Base-by-base conservation (phyloP, 2,797 vertebrate genomes). In the Novumbra hubbsi region DNA sequence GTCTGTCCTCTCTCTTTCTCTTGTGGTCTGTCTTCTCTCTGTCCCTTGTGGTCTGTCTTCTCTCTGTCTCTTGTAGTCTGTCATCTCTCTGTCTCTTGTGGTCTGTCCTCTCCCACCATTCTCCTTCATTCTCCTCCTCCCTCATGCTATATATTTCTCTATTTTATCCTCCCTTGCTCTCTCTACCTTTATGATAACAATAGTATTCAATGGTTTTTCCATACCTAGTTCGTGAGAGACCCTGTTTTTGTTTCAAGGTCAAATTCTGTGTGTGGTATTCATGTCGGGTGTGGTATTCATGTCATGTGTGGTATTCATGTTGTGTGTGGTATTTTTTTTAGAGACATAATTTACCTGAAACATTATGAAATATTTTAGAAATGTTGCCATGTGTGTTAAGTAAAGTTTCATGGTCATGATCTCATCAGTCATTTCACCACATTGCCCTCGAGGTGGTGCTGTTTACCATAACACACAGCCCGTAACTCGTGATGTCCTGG, bases 391-490 rank as follows among this genome's bases (percentile, higher is more conserved):
- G 66, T 50, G 52, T 57, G 71, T 19, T 68, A 66, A 45, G 62
- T 38, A 8, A 73, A 60, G 73, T 71, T 60, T 16, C 73, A 19
- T 60, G 74, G 67, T 76, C 76, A 77, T n/a, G 28, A 64, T 38
- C 66, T 76, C 76, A 77, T 17, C 32, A 66, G 49, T 57, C 85
- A 81, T 83, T 82, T 77, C 76, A 83, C 16, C 75, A 52, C 19
- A 78, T 81, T 75, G 1, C 80, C 95, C 97, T 97, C 93, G 88
- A 97, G 97, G 96, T 97, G 97, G 93, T 92, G 94, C 87, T 96
- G 94, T 98, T 96, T 91, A 97, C 96, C 95, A 90, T 77, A 87
- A 63, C 76, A 91, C 86, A 50, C 41, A 8, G 41, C 41, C 73
- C 55, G 16, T 74, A 14, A 68, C 64, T 30, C 68, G 71, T 73